Base-by-base conservation (phyloP, 2,888 invertebrate species). In the Periphyllus acericola region DNA sequence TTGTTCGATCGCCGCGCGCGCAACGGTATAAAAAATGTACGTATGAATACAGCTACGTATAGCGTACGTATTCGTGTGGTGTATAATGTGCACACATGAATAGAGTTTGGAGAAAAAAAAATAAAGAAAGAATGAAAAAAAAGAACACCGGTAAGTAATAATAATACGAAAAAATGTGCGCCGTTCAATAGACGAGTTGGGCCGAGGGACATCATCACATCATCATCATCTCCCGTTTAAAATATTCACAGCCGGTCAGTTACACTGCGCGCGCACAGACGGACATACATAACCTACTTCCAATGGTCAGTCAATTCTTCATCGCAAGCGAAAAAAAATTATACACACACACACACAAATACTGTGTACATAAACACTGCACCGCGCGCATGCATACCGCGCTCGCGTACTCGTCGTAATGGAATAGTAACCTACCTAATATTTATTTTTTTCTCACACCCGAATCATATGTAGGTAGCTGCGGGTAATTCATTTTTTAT, bases 261-360 rank as follows among this genome's bases (percentile, higher is more conserved):
- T 81, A 81, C 81, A 80, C 86, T 36, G 78, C 6, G 25, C 25
- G 14, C 86, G 46, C 55, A 72, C 71, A 55, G n/a, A 40, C 86
- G n/a, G 8, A 55, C 29, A 32, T 11, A 21, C 14, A 79, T 87
- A 87, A 87, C 87, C 87, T 87, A 87, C 87, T 87, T 87, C 74
- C 74, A 81, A 81, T 81, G 87, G 87, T 87, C 81, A 81, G 81
- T 87, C 46, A 60, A 40, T 74, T 87, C n/a, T 87, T 81, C 81
- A 40, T 34, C 36, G 46, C 78, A 40, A 40, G 66, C 66, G 52
- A 55, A 74, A 55, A 74, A 11, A 36, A 36, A 36, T 36, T 74
- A 74, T 8, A 3, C 25, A 11, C 9, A 46, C 9, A 81, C 34
- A 66, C 19, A 80, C 19, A 68, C 17, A 81, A 19, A 29, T 4